These are phyloP conservation scores for Hirtodrosophila confusa DNA, from an alignment of 2,888 invertebrate genomes.

Conservation along the genomic window DNA sequence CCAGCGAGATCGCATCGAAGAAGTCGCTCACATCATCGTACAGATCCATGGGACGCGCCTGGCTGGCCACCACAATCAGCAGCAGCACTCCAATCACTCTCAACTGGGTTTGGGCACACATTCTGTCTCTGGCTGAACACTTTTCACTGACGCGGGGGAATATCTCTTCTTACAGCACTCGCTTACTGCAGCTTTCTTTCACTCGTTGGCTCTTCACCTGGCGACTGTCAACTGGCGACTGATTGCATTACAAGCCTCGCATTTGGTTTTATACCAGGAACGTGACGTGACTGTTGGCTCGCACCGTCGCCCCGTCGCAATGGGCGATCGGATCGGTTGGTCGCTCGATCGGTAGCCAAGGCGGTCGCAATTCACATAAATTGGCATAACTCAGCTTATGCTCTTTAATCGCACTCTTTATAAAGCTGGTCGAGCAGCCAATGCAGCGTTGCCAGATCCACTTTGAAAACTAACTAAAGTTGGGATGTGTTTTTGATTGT, in stretches of 20 bases:
- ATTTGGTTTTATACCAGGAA: conserved; percentile 74
- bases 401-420: conserved; percentile 13
- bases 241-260: conserved; percentile 62
- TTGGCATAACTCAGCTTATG: conserved; percentile 18
- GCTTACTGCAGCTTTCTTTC: conserved; percentile 28
- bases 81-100: conserved; percentile 43
- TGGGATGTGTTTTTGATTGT: not conserved
- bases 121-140: conserved; percentile 1
- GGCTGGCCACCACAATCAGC: conserved; percentile 24
- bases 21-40: conserved; percentile 83
- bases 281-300: conserved; percentile 64
- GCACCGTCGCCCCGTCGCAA: conserved; percentile 20
- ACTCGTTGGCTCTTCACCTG: conserved; percentile 44
- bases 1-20: conserved; percentile 82
- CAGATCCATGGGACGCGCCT: conserved; percentile 79
- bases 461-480: not conserved
- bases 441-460: conserved; percentile 33
- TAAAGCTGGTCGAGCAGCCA: conserved; percentile 1
- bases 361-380: conserved; percentile 5
- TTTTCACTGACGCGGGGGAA: too few relatives aligned
- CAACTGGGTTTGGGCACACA: conserved; percentile 42
- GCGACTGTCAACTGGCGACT: conserved; percentile 53
- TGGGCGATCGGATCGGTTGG: not conserved
- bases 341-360: conserved; percentile 18
- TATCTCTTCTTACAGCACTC: conserved; percentile 5